Percentiles rank a stretch among this genome's conserved stretches.
These are phyloP conservation scores for Elachura formosa DNA, from an alignment of 2,113 vertebrate genomes.

Conservation along the genomic window DNA sequence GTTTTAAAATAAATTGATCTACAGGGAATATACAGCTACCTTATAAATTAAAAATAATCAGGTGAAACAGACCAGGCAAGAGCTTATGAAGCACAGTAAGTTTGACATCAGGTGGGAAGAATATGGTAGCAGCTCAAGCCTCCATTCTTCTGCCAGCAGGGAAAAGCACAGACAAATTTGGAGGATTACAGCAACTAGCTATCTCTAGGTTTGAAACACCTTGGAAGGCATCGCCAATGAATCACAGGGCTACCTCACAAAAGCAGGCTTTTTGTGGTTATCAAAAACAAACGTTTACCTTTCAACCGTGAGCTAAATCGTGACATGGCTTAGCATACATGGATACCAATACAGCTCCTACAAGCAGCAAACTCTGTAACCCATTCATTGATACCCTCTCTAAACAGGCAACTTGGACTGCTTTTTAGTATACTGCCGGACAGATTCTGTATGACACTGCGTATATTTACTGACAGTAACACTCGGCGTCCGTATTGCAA, in stretches of 20 bases:
- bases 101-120: neutral
- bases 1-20: neutral
- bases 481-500: neutral
- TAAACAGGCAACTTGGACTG: neutral
- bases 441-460: neutral
- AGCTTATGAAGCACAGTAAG: neutral
- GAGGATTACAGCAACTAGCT: neutral
- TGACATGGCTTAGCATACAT: accelerated
- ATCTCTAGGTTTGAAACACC: neutral
- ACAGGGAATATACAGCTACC: neutral
- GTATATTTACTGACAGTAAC: neutral
- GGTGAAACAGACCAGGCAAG: neutral
- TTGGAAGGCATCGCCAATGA: neutral
- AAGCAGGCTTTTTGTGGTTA: neutral
- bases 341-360: neutral
- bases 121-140: neutral
- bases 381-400: neutral
- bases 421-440: neutral
- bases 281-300: neutral
- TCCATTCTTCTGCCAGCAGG: neutral
- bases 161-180: neutral
- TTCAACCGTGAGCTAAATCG: neutral
- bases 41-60: neutral
- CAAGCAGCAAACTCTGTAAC: neutral
- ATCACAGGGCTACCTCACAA: neutral